Evolutionary conservation across 2,797 vertebrate genomes (phyloP), one percentile per base, ranked within the genome.

Genomic region (Melanotaenia nigrans): DNA sequence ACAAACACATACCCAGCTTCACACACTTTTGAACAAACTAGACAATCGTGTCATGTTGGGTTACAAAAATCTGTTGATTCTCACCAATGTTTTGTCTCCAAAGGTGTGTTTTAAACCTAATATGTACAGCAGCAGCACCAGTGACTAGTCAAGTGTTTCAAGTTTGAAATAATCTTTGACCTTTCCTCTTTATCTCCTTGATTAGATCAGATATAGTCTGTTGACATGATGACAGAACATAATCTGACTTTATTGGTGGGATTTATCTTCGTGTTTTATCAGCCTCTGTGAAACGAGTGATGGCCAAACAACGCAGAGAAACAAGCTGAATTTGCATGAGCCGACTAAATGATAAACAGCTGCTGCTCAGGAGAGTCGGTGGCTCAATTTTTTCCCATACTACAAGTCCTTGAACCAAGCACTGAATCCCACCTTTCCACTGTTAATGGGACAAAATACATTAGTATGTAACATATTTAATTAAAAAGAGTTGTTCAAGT

Each of bases 131-230:
- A 53, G 49, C 49, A n/a, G 20, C 20, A 24, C n/a, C 49, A 24
- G 49, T 22, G n/a, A 53, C 49, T 24, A 24, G n/a, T 53, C 22
- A 53, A 24, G 45, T n/a, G 45, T 47, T 47, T 45, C 4, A 11
- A 13, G 67, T 40, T 12, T 30, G 22, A 14, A 40, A 22, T 57
- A 53, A 65, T 20, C 65, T 79, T 79, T 70, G 56, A 56, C 8
- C 58, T 58, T n/a, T n/a, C 9, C 3, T 16, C 54, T 20, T 74
- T 13, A 71, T 68, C 42, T 24, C 55, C 9, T 45, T 30, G 45
- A 64, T 57, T 61, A 49, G 47, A 77, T 65, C 45, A 65, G 28
- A 38, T 61, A 32, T 35, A 24, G 38, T 56, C 40, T 45, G 36
- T 22, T 56, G 36, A 54, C 36, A 20, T 40, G 45, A 65, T 47